Conservation (phyloP, 2,888 invertebrate species). For the Prosapia bicincta region DNA sequence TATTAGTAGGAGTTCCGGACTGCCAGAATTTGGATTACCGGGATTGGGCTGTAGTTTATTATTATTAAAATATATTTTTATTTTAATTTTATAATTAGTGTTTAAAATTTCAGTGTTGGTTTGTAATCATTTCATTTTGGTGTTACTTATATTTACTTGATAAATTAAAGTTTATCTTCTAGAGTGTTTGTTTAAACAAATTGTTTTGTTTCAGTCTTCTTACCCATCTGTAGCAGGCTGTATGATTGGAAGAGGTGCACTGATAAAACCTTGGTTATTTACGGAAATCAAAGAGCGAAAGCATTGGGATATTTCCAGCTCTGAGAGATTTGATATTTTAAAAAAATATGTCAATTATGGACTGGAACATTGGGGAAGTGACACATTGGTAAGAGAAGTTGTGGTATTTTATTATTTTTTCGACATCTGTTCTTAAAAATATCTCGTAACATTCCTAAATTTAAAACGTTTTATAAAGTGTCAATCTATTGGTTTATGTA, state of each 20-base stretch:
- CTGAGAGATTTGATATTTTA: constrained; percentile 86
- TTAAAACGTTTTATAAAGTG: too few relatives aligned
- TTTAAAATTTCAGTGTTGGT: too few relatives aligned
- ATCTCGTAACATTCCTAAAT: too few relatives aligned
- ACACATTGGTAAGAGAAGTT: constrained; percentile 64
- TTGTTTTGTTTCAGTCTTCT: constrained; percentile 42
- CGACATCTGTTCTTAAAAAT: too few relatives aligned
- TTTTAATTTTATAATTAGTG: not conserved
- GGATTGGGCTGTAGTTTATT: too few relatives aligned
- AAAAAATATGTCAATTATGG: constrained; percentile 89
- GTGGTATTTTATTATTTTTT: too few relatives aligned
- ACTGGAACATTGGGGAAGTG: constrained; percentile 98
- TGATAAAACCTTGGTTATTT: constrained; percentile 99
- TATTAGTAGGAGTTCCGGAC: too few relatives aligned
- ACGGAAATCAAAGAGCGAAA: constrained; percentile 93
- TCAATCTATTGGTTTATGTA: too few relatives aligned
- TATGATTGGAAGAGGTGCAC: constrained; percentile 93
- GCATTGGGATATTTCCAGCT: constrained; percentile 84
- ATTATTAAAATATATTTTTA: too few relatives aligned
- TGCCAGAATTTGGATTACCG: too few relatives aligned
- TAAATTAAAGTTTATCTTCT: not conserved
- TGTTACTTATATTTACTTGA: not conserved
- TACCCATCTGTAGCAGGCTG: constrained; percentile 71
- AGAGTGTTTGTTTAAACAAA: not conserved
- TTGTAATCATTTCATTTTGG: too few relatives aligned